Percentiles rank a stretch among this genome's conserved stretches.
Evolutionary conservation across 2,113 vertebrate species (phyloP).

Genomic region (Xiphophorus couchianus): DNA sequence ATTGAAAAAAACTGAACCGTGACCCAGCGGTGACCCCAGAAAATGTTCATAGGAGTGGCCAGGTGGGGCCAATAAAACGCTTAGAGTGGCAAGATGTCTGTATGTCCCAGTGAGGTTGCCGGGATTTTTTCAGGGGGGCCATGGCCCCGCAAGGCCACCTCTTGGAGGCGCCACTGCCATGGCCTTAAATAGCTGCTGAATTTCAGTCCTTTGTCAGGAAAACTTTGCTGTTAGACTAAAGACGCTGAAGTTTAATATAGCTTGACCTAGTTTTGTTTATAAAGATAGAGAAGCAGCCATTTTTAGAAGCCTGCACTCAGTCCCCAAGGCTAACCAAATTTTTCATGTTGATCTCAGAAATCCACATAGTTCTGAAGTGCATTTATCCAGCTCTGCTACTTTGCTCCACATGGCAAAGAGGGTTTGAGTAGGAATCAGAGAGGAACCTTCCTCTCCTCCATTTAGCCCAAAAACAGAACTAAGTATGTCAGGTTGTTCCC

Average conservation of each 20-base stretch:
- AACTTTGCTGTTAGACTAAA: conserved; percentile 39
- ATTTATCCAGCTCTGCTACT: conserved; percentile 36
- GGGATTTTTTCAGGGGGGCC: too few species aligned
- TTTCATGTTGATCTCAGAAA: conserved; percentile 39
- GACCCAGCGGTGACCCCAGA: too few species aligned
- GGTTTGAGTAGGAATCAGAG: conserved; percentile 31
- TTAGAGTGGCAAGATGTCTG: too few species aligned
- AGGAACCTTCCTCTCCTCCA: conserved; percentile 33
- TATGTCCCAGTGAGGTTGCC: too few species aligned
- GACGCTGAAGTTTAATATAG: conserved; percentile 58
- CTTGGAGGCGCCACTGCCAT: too few species aligned
- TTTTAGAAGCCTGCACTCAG: conserved; percentile 46
- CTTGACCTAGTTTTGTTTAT: conserved; percentile 69
- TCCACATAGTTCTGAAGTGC: conserved; percentile 36
- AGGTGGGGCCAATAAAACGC: too few species aligned
- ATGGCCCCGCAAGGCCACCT: too few species aligned
- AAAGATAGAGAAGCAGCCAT: conserved; percentile 41
- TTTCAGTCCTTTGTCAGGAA: conserved; percentile 21
- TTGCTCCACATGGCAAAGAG: conserved; percentile 48
- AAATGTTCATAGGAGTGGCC: too few species aligned
- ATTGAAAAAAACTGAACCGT: neutral
- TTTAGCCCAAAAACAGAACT: conserved; percentile 58
- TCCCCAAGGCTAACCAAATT: conserved; percentile 43
- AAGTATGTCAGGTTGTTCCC: conserved; percentile 41
- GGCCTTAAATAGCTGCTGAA: conserved; percentile 16